Evolutionary conservation across 1,140 invertebrate genomes (phyloP).

Genomic region (Diploscapter pachys): DNA sequence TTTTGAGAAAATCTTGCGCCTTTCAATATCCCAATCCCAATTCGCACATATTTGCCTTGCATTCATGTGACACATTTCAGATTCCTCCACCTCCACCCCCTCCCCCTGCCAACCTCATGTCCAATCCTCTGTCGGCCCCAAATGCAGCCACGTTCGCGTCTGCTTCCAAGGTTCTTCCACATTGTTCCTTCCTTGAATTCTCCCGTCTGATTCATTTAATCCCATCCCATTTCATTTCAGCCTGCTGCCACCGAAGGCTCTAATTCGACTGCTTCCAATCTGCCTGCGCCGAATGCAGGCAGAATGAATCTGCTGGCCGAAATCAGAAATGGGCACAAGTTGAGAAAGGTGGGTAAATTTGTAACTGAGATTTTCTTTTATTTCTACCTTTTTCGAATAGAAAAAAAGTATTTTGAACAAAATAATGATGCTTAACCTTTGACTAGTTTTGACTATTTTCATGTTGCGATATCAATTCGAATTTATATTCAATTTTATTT

Average conservation of each 20-base stretch:
- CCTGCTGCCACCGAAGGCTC: neutral
- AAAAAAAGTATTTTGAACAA: neutral
- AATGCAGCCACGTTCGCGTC: constrained; percentile 8
- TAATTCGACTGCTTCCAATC: neutral
- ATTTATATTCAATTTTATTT: too few species aligned
- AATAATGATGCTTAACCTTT: too few species aligned
- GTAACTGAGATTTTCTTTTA: neutral
- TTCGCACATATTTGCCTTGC: neutral
- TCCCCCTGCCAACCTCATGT: constrained; percentile 21
- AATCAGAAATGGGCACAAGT: constrained; percentile 46
- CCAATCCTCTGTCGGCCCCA: neutral
- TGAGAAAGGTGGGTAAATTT: constrained; percentile 42
- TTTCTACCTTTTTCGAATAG: constrained; percentile 9
- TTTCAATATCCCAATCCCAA: neutral
- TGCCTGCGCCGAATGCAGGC: constrained; percentile 2
- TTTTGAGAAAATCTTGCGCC: neutral
- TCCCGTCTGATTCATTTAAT: constrained; percentile 5
- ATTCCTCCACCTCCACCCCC: constrained; percentile 38
- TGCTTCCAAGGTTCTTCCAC: constrained; percentile 5
- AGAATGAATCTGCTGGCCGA: constrained; percentile 43
- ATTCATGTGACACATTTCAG: neutral
- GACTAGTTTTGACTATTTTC: too few species aligned
- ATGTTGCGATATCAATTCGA: too few species aligned
- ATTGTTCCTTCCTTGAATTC: constrained; percentile 4
- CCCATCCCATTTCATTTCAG: too few species aligned